These are phyloP conservation scores for Lagocephalus sceleratus DNA, from an alignment of 2,797 vertebrate species.

Conservation along the genomic window DNA sequence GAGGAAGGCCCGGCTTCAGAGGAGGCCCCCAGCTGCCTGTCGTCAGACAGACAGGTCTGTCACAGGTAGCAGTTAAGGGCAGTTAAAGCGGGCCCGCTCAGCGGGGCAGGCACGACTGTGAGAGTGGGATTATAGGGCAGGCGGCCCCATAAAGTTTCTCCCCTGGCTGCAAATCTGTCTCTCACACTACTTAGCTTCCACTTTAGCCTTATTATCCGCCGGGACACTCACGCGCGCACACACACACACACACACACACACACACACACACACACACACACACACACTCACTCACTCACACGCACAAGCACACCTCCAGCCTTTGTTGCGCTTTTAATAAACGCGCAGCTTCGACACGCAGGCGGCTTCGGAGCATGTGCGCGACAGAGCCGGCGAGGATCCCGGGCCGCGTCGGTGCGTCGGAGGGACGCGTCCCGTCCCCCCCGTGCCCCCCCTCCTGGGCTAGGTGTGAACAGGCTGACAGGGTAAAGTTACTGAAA, in stretches of 20 bases:
- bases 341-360: neutral
- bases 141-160: slow-evolving; percentile 71
- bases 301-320: slow-evolving; percentile 6
- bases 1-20: slow-evolving; percentile 38
- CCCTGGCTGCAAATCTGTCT: slow-evolving; percentile 60
- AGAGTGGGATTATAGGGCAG: slow-evolving; percentile 77
- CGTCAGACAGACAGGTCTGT: slow-evolving; percentile 63
- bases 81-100: slow-evolving; percentile 69
- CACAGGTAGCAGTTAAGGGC: slow-evolving; percentile 74
- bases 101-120: slow-evolving; percentile 58
- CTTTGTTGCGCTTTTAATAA: slow-evolving; percentile 12
- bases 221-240: neutral
- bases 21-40: slow-evolving; percentile 57
- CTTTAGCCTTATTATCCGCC: slow-evolving; percentile 11
- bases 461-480: slow-evolving; percentile 73
- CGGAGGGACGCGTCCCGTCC: slow-evolving; percentile 56
- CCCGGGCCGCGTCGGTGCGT: slow-evolving; percentile 38
- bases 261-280: neutral
- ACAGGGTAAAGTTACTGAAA: slow-evolving; percentile 72
- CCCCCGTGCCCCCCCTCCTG: slow-evolving; percentile 46
- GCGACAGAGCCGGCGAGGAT: slow-evolving; percentile 37
- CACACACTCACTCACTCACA: slow-evolving; percentile 1
- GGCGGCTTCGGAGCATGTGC: neutral
- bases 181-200: slow-evolving; percentile 51
- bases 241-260: neutral